Evolutionary conservation across 2,113 vertebrate species (phyloP), one percentile per base, ranked within the genome.

Genomic region (Pseudorectes ferrugineus): DNA sequence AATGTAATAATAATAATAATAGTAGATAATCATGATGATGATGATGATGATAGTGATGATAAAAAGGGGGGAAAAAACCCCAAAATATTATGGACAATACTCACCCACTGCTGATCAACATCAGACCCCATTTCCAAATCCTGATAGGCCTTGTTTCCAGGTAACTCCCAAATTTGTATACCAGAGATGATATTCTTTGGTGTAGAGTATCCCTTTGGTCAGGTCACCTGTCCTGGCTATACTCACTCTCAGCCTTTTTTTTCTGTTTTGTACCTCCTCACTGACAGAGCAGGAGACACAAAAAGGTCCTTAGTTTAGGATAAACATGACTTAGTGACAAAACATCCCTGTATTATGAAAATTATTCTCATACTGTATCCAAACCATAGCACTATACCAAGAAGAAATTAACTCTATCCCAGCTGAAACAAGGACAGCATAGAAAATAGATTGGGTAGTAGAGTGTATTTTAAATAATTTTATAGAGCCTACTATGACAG

Each of bases 111-210:
- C 45, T 67, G 52, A 38, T 45, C 20, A n/a, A 3, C 35, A 20
- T 33, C 38, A 31, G 17, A 67, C 25, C 14, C 11, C 0, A 2
- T 59, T 66, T 65, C 77, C 8, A 6, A 51, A 67, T 45, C 16
- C 16, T 38, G 5, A 18, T 45, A 4, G 4, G 2, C 1, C 0
- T 13, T 33, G 7, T 11, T 38, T 74, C 19, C 3, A 5, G 9
- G 5, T 58, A 45, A 31, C 14, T 81, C n/a, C 24, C 20, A 45
- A 35, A 20, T 81, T 80, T 49, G 0, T 52, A 4, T 52, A 26
- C 28, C 52, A 45, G 28, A 31, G 11, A 26, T 36, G 6, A 72
- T 48, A 11, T 36, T 57, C 43, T 14, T 1, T 54, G 12, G 8
- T 57, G 8, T 35, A 9, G 16, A 54, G 9, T 48, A 45, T 55